Conservation (phyloP, 2,888 invertebrate genomes). For the Diadegma fenestrale region DNA sequence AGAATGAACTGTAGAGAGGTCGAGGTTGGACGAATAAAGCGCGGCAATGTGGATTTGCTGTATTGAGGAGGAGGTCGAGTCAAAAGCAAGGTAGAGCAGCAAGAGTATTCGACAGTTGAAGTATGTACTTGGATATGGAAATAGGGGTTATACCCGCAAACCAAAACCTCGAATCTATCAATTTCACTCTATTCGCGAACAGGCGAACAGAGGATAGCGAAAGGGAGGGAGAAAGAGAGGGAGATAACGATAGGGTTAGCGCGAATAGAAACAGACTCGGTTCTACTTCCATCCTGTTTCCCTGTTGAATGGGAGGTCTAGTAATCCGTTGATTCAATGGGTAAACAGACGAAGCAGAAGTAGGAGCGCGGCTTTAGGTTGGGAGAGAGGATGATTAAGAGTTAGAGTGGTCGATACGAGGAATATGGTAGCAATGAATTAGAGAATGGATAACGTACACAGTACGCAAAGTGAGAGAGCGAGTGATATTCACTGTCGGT, state of each 20-base stretch:
- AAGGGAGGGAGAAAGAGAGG: not conserved
- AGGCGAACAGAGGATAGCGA: not conserved
- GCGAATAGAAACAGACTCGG: slow-evolving; percentile 50
- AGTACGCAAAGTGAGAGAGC: slow-evolving; percentile 14
- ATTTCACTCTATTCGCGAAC: slow-evolving; percentile 76
- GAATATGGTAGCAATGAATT: slow-evolving; percentile 17
- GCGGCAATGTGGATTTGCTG: slow-evolving; percentile 52
- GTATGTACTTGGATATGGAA: slow-evolving; percentile 80
- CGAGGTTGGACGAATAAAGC: slow-evolving; percentile 49
- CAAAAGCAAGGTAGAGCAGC: slow-evolving; percentile 70
- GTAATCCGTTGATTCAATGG: slow-evolving; percentile 81
- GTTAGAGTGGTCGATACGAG: slow-evolving; percentile 36
- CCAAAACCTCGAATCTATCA: slow-evolving; percentile 82
- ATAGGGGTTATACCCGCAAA: slow-evolving; percentile 76
- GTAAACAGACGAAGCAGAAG: slow-evolving; percentile 78
- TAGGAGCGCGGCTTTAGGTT: slow-evolving; percentile 68
- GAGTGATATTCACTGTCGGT: slow-evolving; percentile 23
- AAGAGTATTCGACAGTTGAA: slow-evolving; percentile 70
- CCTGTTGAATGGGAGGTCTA: slow-evolving; percentile 70
- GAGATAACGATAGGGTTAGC: slow-evolving; percentile 49
- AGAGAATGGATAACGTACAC: slow-evolving; percentile 21
- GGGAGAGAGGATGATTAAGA: slow-evolving; percentile 22
- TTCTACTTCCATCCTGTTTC: slow-evolving; percentile 5
- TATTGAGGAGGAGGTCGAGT: slow-evolving; percentile 63
- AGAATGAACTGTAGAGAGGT: slow-evolving; percentile 47